Conservation (phyloP, 2,113 vertebrate species). For the Hippocampus zosterae region DNA sequence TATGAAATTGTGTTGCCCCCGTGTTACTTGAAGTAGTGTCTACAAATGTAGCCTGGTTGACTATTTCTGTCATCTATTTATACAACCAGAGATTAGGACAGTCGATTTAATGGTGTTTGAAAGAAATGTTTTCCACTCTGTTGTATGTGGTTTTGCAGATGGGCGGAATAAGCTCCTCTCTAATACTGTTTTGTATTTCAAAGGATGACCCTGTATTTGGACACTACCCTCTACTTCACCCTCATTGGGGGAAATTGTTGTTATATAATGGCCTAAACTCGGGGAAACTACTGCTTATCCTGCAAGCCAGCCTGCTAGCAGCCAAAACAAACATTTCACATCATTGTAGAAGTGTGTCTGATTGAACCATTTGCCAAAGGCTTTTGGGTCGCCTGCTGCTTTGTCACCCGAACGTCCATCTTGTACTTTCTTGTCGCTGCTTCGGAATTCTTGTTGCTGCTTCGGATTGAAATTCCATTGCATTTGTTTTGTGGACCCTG, state of each 20-base stretch:
- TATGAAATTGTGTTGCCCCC: not conserved
- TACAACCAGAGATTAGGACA: not conserved
- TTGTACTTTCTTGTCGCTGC: not conserved
- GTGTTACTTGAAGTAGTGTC: not conserved
- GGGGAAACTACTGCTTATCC: slow-evolving; percentile 35
- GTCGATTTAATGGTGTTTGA: not conserved
- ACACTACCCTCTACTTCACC: slow-evolving; percentile 11
- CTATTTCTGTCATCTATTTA: not conserved
- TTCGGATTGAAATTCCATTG: not conserved
- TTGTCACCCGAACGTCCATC: not conserved
- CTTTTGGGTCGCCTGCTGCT: not conserved
- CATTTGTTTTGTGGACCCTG: not conserved
- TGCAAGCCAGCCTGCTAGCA: slow-evolving; percentile 19
- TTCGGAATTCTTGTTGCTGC: not conserved
- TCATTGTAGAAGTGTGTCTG: slow-evolving; percentile 14
- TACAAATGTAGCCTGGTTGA: not conserved
- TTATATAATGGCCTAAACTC: slow-evolving; percentile 49
- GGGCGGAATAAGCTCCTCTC: not conserved
- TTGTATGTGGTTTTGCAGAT: not conserved
- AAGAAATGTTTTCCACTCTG: not conserved
- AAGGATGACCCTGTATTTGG: slow-evolving; percentile 38
- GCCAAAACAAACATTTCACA: slow-evolving; percentile 17
- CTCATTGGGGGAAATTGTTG: slow-evolving; percentile 38
- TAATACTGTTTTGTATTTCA: slow-evolving; percentile 19
- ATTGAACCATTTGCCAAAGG: not conserved